Conservation (phyloP, 1,140 invertebrate species). For the Melanaphis sacchari region DNA sequence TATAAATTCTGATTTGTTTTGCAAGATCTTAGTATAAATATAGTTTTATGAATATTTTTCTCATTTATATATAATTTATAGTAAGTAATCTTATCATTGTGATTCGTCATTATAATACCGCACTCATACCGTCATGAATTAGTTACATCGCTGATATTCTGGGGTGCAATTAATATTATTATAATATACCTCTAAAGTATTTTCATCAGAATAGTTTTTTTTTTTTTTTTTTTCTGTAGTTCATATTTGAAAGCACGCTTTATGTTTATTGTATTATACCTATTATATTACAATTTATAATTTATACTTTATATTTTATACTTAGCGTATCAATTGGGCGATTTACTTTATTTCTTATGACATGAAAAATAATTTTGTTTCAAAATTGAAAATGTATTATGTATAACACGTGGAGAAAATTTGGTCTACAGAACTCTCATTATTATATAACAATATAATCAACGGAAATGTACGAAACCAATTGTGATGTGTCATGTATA, state of each 20-base stretch:
- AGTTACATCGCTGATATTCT: background rate
- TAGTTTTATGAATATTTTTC: background rate
- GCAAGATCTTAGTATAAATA: background rate
- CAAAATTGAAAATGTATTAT: background rate
- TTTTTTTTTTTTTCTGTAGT: background rate
- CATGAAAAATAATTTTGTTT: background rate
- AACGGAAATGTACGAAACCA: background rate
- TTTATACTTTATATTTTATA: background rate
- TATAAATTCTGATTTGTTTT: too few relatives aligned
- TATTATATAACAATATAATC: background rate
- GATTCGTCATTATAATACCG: background rate
- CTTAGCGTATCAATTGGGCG: background rate
- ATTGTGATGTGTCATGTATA: background rate
- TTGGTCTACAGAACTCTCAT: background rate
- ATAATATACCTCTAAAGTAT: background rate
- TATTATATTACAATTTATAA: too few relatives aligned
- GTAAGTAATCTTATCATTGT: background rate
- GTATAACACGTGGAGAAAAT: background rate
- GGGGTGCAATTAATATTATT: background rate
- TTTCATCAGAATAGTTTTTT: background rate
- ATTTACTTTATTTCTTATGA: background rate
- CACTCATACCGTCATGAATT: background rate
- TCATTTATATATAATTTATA: background rate
- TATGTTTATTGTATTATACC: too few relatives aligned
- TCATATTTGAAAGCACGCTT: background rate